Evolutionary conservation across 2,888 invertebrate genomes (phyloP).

Genomic region (Choreutis nemorana): DNA sequence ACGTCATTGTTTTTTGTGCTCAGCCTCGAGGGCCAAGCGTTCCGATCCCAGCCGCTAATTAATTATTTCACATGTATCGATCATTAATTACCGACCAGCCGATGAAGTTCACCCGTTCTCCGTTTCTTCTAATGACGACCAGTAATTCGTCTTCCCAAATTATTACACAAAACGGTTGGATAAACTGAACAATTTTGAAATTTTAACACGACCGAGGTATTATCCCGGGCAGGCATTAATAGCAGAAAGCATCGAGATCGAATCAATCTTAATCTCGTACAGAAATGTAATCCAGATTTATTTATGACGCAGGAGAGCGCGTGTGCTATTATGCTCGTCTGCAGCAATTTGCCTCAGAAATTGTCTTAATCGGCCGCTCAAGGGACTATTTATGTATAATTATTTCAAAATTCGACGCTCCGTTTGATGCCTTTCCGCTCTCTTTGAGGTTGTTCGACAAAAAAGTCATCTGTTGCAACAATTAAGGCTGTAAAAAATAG

Average conservation of each 20-base stretch:
- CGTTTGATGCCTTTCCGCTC: constrained; percentile 67
- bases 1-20: constrained; percentile 65
- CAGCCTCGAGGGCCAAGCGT: constrained; percentile 43
- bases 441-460: constrained; percentile 65
- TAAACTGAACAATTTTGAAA: constrained; percentile 54
- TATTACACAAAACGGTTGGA: constrained; percentile 50
- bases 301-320: constrained; percentile 58
- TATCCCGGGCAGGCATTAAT: constrained; percentile 53
- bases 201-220: constrained; percentile 54
- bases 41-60: constrained; percentile 51
- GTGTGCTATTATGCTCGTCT: constrained; percentile 67
- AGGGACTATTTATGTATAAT: constrained; percentile 68
- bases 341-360: constrained; percentile 66
- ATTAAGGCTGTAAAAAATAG: constrained; percentile 62
- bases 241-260: constrained; percentile 60
- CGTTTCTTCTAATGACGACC: constrained; percentile 41
- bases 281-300: constrained; percentile 66
- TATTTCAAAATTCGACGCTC: constrained; percentile 66
- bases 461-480: constrained; percentile 67
- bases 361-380: constrained; percentile 68
- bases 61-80: constrained; percentile 66
- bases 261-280: constrained; percentile 67
- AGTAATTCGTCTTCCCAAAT: constrained; percentile 62
- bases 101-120: constrained; percentile 49
- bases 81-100: constrained; percentile 58